A percentile compares a stretch with the other conserved stretches of the same genome.
These are phyloP conservation scores for Balaeniceps rex DNA, from an alignment of 2,113 vertebrate genomes.

Conservation along the genomic window DNA sequence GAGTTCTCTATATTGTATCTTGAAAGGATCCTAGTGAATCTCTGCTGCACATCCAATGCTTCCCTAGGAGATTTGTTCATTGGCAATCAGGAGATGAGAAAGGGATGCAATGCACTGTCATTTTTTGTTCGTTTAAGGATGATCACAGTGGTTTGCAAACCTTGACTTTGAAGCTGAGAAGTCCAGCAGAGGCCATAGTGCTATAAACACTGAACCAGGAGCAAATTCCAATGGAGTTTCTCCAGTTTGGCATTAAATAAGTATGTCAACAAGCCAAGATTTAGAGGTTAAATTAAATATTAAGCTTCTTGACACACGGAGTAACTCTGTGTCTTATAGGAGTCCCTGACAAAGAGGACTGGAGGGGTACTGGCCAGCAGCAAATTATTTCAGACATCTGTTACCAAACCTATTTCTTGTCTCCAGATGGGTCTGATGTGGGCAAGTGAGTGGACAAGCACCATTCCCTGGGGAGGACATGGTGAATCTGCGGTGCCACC, in stretches of 20 bases:
- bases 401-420: neutral
- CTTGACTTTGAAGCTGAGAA: neutral
- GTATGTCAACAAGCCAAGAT: neutral
- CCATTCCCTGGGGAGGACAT: neutral
- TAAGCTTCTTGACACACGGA: neutral
- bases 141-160: neutral
- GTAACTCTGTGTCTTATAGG: neutral
- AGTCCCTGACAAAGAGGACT: neutral
- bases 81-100: neutral
- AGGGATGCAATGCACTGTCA: neutral
- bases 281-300: neutral
- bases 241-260: neutral
- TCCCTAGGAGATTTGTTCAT: neutral
- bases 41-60: neutral
- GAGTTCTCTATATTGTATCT: neutral
- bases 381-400: neutral
- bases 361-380: neutral
- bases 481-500: neutral
- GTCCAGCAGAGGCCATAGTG: neutral
- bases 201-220: neutral
- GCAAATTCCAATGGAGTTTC: neutral
- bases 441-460: neutral
- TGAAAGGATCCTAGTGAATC: neutral
- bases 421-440: neutral
- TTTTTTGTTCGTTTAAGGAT: neutral